Evolutionary conservation across 2,113 vertebrate genomes (phyloP).

Genomic region (Hypanus sabinus): DNA sequence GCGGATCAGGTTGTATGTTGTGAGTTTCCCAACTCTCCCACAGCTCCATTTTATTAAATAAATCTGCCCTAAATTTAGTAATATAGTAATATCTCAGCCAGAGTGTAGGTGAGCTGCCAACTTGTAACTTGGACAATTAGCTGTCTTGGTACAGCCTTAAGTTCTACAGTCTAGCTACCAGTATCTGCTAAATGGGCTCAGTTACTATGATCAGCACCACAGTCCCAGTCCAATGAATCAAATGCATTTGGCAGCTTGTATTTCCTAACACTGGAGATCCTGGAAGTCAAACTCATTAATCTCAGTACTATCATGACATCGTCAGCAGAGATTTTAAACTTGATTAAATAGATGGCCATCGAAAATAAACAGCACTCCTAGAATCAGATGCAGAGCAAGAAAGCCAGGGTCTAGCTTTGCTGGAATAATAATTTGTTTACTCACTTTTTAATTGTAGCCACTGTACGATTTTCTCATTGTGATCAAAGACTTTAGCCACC

Average conservation of each 20-base stretch:
- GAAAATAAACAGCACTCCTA: background rate
- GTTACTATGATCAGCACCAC: background rate
- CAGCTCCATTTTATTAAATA: background rate
- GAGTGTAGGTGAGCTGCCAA: background rate
- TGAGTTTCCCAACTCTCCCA: background rate
- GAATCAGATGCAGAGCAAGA: background rate
- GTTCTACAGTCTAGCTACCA: background rate
- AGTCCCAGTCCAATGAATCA: background rate
- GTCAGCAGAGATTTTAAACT: background rate
- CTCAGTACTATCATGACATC: too few relatives aligned
- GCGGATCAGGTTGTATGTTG: background rate
- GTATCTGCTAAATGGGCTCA: background rate
- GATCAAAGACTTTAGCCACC: background rate
- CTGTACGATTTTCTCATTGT: background rate
- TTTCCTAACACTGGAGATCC: too few relatives aligned
- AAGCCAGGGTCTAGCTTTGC: background rate
- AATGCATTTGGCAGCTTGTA: too few relatives aligned
- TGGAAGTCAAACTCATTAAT: too few relatives aligned
- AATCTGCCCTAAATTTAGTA: background rate
- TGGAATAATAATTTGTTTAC: background rate
- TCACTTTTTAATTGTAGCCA: background rate
- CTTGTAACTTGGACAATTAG: background rate
- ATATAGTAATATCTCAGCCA: background rate
- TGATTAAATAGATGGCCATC: background rate
- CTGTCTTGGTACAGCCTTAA: background rate